Percentiles rank a stretch among this genome's conserved stretches.
Conservation (phyloP, 1,140 invertebrate genomes). For the Globodera rostochiensis region DNA sequence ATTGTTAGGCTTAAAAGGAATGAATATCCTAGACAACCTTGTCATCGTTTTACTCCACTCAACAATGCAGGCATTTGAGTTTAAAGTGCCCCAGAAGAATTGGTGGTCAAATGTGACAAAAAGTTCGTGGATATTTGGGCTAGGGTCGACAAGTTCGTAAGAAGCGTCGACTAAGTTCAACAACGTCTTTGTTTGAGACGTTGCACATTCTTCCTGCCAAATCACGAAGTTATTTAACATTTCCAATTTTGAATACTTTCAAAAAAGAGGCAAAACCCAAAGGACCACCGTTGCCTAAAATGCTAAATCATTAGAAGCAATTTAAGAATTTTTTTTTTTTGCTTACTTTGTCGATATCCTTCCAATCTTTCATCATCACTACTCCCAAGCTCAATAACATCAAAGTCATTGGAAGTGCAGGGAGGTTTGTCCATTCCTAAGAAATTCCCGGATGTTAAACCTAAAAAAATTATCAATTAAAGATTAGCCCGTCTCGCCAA, state of each 20-base stretch:
- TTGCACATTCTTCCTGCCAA: neutral
- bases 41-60: constrained; percentile 96
- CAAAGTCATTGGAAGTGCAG: neutral
- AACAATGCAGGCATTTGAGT: constrained; percentile 74
- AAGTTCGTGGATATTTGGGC: constrained; percentile 82
- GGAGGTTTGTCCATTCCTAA: neutral
- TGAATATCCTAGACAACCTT: constrained; percentile 58
- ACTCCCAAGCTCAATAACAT: constrained; percentile 3
- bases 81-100: constrained; percentile 81
- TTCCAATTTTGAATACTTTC: neutral
- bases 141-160: constrained; percentile 87
- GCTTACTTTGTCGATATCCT: neutral
- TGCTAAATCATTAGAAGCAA: neutral
- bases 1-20: neutral
- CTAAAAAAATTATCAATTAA: no score
- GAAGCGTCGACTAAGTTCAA: constrained; percentile 67
- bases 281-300: neutral
- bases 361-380: constrained; percentile 16
- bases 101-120: constrained; percentile 83
- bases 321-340: neutral
- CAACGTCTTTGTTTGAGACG: constrained; percentile 71
- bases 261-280: neutral
- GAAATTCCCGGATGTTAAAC: no score
- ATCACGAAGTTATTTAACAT: neutral
- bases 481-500: no score